phyloP scores from a whole-genome alignment of 2,113 vertebrate genomes.

The Tamias sibiricus region DNA sequence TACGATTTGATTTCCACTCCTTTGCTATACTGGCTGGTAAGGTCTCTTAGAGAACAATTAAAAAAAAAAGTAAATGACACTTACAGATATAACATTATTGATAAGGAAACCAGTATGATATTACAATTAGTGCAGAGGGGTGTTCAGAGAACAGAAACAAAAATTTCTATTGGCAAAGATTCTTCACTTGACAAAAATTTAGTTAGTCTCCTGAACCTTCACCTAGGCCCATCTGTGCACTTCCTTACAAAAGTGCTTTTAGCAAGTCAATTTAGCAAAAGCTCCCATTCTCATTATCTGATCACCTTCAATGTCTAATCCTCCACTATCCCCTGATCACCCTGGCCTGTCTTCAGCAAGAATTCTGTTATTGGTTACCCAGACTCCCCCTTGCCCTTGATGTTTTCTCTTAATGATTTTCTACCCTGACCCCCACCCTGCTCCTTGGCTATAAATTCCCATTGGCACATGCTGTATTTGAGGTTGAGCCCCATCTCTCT shows the following conservation, averaged over 20 bases:
- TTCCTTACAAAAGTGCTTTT: neutral
- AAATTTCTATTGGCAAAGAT: neutral
- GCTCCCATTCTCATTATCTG: neutral
- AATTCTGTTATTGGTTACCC: neutral
- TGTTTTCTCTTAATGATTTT: neutral
- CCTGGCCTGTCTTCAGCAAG: neutral
- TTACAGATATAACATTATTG: neutral
- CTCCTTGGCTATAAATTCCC: neutral
- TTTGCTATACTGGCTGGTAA: neutral
- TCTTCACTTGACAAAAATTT: neutral
- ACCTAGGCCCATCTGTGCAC: neutral
- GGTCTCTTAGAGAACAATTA: neutral
- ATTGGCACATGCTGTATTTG: too few relatives aligned
- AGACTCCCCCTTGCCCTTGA: neutral
- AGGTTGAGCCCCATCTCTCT: neutral
- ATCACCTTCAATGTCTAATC: neutral
- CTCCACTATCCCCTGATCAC: neutral
- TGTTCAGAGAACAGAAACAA: conserved; percentile 3
- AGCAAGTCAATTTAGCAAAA: neutral
- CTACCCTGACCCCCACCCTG: neutral
- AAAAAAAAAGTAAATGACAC: neutral
- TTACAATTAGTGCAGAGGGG: neutral
- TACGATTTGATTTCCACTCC: neutral
- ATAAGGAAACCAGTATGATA: neutral
- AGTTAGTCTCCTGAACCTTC: neutral